Base-by-base conservation (phyloP, 2,888 invertebrate genomes). In the Coelinius sp. region DNA sequence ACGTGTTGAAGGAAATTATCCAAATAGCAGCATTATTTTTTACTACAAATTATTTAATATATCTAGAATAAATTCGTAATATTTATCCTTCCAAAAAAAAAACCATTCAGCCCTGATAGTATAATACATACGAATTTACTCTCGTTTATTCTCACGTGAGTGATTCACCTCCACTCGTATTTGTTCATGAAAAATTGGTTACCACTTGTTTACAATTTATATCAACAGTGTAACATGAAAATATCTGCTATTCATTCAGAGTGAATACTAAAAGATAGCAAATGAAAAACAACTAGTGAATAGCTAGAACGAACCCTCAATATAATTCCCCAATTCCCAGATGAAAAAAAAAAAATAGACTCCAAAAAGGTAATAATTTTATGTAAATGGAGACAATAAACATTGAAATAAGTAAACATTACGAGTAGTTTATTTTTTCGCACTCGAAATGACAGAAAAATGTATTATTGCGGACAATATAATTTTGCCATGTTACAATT, bases 381-480 rank as follows among this genome's bases (percentile, higher is more conserved):
- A 1, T 35, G 35, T 10, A 35, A 2, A 35, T 10, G 8, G 10
- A 35, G 3, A 35, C 7, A 35, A 35, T 35, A 35, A 2, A 35
- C 7, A 35, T 35, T 35, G 41, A 41, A n/a, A 41, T 12, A 41
- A 41, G n/a, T 12, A 41, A 49, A 53, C 22, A 53, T 6, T 25
- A 25, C n/a, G 27, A 53, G 5, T 41, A n/a, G n/a, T 10, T 10
- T n/a, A 41, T n/a, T 20, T 59, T 31, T 31, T 17, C 35, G 59
- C 20, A 31, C 14, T 59, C 20, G 14, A 12, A 17, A 59, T 20
- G 35, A 31, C 59, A 59, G 8, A 59, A 59, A 59, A 59, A 31
- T 59, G 31, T 59, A 59, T 35, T 35, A 59, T 59, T 31, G 20
- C 35, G 17, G 35, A 59, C 59, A 59, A 59, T 35, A 59, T 59